Percentiles rank a stretch among this genome's conserved stretches.
Evolutionary conservation across 2,888 invertebrate species (phyloP).

Genomic region (Ormyrus nitidulus): DNA sequence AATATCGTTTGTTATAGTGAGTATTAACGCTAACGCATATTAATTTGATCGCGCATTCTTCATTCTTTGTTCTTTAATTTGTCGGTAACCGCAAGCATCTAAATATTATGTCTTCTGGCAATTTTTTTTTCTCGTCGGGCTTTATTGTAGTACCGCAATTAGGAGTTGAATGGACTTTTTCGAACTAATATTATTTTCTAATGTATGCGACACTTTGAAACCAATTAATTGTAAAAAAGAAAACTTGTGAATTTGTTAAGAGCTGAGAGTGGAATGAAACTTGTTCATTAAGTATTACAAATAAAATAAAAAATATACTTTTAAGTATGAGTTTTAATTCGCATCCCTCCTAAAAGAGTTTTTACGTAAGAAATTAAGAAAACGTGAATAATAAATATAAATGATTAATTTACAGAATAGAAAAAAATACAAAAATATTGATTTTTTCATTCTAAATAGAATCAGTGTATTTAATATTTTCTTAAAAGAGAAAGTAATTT

Average conservation of each 20-base stretch:
- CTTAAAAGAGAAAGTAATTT: no score
- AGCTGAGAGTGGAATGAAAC: constrained; percentile 32
- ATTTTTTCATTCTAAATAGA: no score
- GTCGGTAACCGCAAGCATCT: constrained; percentile 17
- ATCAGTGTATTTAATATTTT: no score
- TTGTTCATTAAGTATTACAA: constrained; percentile 48
- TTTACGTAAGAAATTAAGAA: no score
- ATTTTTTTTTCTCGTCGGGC: constrained; percentile 26
- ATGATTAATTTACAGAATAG: no score
- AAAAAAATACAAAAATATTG: no score
- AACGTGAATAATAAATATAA: no score
- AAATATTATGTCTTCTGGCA: constrained; percentile 26
- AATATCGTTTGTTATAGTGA: constrained; percentile 56
- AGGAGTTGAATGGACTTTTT: constrained; percentile 32
- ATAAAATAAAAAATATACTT: constrained; percentile 52
- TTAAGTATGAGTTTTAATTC: constrained; percentile 6
- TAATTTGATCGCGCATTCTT: constrained; percentile 24
- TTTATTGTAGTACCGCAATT: constrained; percentile 34
- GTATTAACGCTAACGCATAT: constrained; percentile 55
- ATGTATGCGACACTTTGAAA: constrained; percentile 26
- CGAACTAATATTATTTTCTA: constrained; percentile 33
- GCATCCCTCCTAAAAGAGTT: no score
- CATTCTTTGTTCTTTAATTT: constrained; percentile 34
- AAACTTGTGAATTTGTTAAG: constrained; percentile 30
- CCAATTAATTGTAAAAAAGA: constrained; percentile 37